Percentiles rank a stretch among this genome's conserved stretches.
phyloP scores from a whole-genome alignment of 2,888 invertebrate genomes.

The Euspilapteryx auroguttella region DNA sequence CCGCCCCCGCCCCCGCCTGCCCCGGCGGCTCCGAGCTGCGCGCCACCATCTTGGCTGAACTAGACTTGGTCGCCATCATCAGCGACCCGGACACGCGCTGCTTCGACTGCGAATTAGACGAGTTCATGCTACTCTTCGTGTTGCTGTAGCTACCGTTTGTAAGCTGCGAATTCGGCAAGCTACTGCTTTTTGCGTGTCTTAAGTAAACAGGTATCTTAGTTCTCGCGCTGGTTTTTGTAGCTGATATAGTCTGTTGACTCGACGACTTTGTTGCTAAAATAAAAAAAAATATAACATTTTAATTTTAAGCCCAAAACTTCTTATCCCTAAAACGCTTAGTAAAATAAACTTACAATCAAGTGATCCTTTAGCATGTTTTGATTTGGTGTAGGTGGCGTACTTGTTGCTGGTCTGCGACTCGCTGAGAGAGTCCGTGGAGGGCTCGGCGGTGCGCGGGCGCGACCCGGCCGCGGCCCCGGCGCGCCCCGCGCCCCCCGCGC shows the following conservation, averaged over 20 bases:
- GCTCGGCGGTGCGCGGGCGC: conserved; percentile 41
- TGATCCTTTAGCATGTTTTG: conserved; percentile 23
- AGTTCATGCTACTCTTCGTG: not conserved
- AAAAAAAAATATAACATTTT: no score
- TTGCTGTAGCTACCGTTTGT: not conserved
- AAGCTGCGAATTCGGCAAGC: no score
- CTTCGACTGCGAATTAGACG: conserved; percentile 8
- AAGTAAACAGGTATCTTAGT: conserved; percentile 34
- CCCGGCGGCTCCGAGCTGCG: conserved; percentile 6
- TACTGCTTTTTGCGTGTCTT: conserved; percentile 12
- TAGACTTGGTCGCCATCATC: conserved; percentile 63
- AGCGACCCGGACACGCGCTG: conserved; percentile 26
- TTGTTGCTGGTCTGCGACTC: conserved; percentile 35
- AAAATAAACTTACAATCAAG: conserved; percentile 25
- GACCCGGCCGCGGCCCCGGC: conserved; percentile 28
- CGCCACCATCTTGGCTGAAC: conserved; percentile 54
- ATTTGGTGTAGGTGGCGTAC: conserved; percentile 41
- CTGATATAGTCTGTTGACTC: conserved; percentile 13
- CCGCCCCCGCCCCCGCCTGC: not conserved
- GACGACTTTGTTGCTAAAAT: conserved; percentile 17
- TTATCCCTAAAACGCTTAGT: no score
- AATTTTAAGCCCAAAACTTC: no score
- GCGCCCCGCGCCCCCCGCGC: conserved; percentile 22
- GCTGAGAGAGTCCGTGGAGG: conserved; percentile 45
- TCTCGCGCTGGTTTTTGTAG: conserved; percentile 16